Evolutionary conservation across 2,113 vertebrate genomes (phyloP).

Genomic region (Erythrocebus patas): DNA sequence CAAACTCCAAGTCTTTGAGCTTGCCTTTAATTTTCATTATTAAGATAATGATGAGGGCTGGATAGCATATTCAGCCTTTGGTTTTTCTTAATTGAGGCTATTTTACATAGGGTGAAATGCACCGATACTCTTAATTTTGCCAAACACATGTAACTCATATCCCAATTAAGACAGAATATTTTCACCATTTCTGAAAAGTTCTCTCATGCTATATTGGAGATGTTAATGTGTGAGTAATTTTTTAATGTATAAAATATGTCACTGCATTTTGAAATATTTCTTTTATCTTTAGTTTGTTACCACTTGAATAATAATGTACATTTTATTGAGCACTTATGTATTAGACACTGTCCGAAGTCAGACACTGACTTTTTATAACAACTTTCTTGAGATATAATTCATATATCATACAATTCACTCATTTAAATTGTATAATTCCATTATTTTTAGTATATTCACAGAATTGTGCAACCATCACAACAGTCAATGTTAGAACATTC

Average conservation of each 20-base stretch:
- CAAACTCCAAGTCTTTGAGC: not conserved
- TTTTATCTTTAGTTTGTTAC: not conserved
- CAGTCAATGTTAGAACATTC: not conserved
- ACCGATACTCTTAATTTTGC: not conserved
- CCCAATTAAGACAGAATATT: not conserved
- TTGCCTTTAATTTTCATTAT: not conserved
- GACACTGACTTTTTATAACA: not conserved
- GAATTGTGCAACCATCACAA: not conserved
- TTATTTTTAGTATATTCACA: not conserved
- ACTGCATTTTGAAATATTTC: not conserved
- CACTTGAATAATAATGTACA: not conserved
- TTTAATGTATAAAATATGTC: not conserved
- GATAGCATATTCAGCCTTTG: not conserved
- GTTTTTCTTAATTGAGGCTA: slow-evolving; percentile 18
- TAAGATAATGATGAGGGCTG: not conserved
- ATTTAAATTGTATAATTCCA: not conserved
- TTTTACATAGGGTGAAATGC: not conserved
- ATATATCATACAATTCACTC: not conserved
- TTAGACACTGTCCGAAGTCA: not conserved
- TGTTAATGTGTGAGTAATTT: not conserved
- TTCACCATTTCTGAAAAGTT: not conserved
- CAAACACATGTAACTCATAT: not conserved
- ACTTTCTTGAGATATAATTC: not conserved
- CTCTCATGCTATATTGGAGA: not conserved
- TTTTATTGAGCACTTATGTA: not conserved